Evolutionary conservation across 2,113 vertebrate species (phyloP), one percentile per base, ranked within the genome.

Genomic region (Fulica atra): DNA sequence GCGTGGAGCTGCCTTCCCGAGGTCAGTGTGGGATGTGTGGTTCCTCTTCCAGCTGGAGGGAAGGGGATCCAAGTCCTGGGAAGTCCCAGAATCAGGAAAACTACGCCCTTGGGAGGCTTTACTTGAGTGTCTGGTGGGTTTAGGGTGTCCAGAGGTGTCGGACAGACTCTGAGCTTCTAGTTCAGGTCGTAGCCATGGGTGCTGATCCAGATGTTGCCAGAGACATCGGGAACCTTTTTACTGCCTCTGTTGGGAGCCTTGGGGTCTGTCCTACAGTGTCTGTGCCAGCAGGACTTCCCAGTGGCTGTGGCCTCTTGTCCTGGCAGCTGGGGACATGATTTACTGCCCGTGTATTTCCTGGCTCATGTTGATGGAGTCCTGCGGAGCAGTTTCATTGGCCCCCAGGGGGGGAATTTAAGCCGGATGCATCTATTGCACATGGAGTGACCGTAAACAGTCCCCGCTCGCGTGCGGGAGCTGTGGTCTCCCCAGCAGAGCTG

Each of bases 141-240:
- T 38, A 29, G n/a, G 9, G 29, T 64, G 35, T 54, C 50, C 28
- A 53, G 66, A 23, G 36, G 42, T 2, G 7, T 24, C 2, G 1
- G 44, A 42, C 17, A 21, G 44, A 31, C 38, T 78, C 16, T 6
- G 57, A 42, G 79, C 25, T 69, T 60, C 56, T 50, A 69, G 23
- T 18, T 78, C 56, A 20, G 26, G 23, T 19, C 23, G 44, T 82
- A 36, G 40, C 61, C 12, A 0, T 0, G 3, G 48, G 4, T 29
- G 61, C 46, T 78, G 61, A 6, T 40, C 81, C 65, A 66, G 90
- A 7, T 36, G 51, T 8, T 59, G 29, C 9, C 38, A 23, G 71
- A 82, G 71, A 29, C 12, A 5, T 1, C 3, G 1, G 40, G 33
- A 85, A 10, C 74, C 51, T 66, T 91, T 10, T 1, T 11, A 8